These are phyloP conservation scores for Isichthys henryi DNA, from an alignment of 2,113 vertebrate species.

Conservation along the genomic window DNA sequence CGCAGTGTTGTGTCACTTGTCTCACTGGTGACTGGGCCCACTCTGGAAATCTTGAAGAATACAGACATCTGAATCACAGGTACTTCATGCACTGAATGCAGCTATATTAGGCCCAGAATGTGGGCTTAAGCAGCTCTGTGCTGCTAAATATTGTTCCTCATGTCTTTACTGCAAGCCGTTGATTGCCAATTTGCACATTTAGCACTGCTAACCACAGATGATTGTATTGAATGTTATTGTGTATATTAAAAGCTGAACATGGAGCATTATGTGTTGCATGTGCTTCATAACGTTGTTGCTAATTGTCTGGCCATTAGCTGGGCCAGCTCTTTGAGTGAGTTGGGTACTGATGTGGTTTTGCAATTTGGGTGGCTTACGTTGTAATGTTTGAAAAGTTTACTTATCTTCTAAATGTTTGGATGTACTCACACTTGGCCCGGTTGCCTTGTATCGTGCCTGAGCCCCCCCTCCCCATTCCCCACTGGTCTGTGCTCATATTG, in stretches of 20 bases:
- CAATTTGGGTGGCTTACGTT: neutral
- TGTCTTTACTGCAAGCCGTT: neutral
- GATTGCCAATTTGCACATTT: neutral
- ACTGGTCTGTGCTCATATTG: neutral
- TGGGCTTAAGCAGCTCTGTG: neutral
- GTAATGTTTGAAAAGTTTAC: neutral
- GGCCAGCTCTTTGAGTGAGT: neutral
- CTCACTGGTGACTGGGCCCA: neutral
- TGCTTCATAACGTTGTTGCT: neutral
- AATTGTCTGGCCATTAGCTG: neutral
- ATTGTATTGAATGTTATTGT: neutral
- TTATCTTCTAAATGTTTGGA: neutral
- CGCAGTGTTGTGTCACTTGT: neutral
- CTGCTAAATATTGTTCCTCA: neutral
- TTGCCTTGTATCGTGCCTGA: neutral
- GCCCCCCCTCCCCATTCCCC: neutral
- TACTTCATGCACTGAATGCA: neutral
- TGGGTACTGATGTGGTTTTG: neutral
- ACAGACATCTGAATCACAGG: slow-evolving; percentile 3
- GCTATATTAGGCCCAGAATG: slow-evolving; percentile 6
- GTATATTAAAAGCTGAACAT: slow-evolving; percentile 10
- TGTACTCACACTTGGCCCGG: neutral
- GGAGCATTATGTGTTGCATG: neutral
- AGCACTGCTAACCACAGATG: neutral
- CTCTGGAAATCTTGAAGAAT: neutral